phyloP scores from a whole-genome alignment of 2,888 invertebrate genomes.

The Drosophila tanythrix region DNA sequence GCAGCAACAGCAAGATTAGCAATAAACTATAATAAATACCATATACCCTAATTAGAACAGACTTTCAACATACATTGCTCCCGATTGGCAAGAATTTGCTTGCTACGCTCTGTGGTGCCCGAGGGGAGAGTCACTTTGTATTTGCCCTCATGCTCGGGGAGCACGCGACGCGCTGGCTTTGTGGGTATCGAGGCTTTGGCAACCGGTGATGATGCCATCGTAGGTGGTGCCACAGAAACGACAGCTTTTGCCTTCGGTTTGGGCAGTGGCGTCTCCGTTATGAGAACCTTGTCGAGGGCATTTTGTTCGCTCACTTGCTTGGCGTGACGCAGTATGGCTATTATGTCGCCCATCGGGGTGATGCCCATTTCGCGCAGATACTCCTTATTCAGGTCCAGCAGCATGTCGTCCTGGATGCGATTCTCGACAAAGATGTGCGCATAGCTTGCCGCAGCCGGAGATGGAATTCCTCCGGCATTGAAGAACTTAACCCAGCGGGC shows the following conservation, averaged over 20 bases:
- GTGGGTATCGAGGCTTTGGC: constrained; percentile 63
- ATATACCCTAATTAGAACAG: background rate
- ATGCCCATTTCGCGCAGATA: constrained; percentile 96
- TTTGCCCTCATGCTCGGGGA: constrained; percentile 86
- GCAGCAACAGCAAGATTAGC: constrained; percentile 1
- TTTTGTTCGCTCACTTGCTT: constrained; percentile 87
- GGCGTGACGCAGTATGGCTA: constrained; percentile 89
- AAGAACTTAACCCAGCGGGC: constrained; percentile 93
- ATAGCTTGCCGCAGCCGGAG: constrained; percentile 91
- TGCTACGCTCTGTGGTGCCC: constrained; percentile 86
- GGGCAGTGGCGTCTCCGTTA: constrained; percentile 86
- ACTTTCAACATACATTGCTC: constrained; percentile 79
- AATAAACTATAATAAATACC: background rate
- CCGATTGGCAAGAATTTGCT: constrained; percentile 85
- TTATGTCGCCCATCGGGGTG: constrained; percentile 89
- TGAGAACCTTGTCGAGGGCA: constrained; percentile 87
- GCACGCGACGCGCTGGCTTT: constrained; percentile 82
- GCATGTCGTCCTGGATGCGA: constrained; percentile 93
- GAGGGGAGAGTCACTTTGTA: constrained; percentile 86
- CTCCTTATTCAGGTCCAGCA: constrained; percentile 94
- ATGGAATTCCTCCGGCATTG: constrained; percentile 92
- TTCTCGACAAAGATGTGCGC: constrained; percentile 94
- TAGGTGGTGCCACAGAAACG: background rate
- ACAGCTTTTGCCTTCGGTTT: constrained; percentile 12
- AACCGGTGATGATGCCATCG: background rate